Evolutionary conservation across 2,888 invertebrate genomes (phyloP).

Genomic region (Athripsodes cinereus): DNA sequence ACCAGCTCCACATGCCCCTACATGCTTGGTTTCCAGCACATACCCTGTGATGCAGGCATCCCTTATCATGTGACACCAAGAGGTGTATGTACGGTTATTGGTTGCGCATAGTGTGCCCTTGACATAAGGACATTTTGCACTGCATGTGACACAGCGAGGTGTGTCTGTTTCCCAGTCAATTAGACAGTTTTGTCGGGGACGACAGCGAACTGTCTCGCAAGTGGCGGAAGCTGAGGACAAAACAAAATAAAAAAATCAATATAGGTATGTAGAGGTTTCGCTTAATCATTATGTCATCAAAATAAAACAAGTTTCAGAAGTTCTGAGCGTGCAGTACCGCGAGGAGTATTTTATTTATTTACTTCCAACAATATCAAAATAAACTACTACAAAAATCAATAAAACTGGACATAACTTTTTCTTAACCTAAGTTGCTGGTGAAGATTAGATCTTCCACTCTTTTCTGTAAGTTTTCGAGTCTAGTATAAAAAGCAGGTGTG

Average conservation of each 20-base stretch:
- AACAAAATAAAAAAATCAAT: slow-evolving; percentile 3
- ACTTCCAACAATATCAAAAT: too few species aligned
- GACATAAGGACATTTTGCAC: slow-evolving; percentile 51
- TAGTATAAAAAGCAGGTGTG: too few species aligned
- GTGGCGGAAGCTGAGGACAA: slow-evolving; percentile 55
- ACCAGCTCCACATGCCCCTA: slow-evolving; percentile 50
- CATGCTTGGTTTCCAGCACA: slow-evolving; percentile 63
- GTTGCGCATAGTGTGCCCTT: slow-evolving; percentile 54
- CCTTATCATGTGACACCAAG: slow-evolving; percentile 74
- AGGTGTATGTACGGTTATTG: slow-evolving; percentile 67
- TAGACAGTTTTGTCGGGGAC: slow-evolving; percentile 62
- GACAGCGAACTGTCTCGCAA: slow-evolving; percentile 62
- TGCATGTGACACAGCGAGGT: slow-evolving; percentile 69
- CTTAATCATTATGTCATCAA: too few species aligned
- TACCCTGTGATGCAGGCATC: slow-evolving; percentile 69
- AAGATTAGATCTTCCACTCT: too few species aligned
- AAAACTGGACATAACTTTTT: not conserved
- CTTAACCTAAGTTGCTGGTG: not conserved
- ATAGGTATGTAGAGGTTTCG: not conserved
- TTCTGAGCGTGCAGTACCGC: not conserved
- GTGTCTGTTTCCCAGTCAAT: slow-evolving; percentile 55
- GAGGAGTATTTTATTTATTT: not conserved
- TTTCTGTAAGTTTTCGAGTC: too few species aligned
- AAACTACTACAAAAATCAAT: too few species aligned
- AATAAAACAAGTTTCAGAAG: too few species aligned